Base-by-base conservation (phyloP, 2,888 invertebrate genomes). In the Flexamia atlantica region DNA sequence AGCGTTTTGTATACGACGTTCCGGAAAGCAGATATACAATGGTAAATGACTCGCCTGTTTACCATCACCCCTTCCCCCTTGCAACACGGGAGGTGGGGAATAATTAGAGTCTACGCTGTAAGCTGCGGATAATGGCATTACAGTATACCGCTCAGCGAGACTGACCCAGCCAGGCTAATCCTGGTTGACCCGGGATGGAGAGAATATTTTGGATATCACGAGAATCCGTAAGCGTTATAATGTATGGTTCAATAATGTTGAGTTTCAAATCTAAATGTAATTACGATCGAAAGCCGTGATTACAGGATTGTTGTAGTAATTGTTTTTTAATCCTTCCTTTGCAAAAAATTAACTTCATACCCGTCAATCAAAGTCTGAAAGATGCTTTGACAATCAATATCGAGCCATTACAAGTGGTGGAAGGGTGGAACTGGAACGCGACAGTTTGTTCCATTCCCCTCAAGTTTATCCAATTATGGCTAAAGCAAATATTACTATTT, bases 401-500 rank as follows among this genome's bases (percentile, higher is more conserved):
- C 12, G 46, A 46, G 12, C 46, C 12, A 50, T 28, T 70, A 32
- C 68, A 30, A 68, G 68, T 68, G 30, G 3, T 32, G 12, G 46
- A 25, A 17, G 46, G 28, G 30, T 68, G 70, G 70, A 28, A 23
- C 14, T 68, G 28, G 9, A 3, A 23, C 23, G 20, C 2, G 28
- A 30, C 28, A 23, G 57, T 23, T 57, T 30, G 64, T 17, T 68
- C 32, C 72, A 28, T 10, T 40, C 36, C 72, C 72, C 72, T 25
- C 81, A 32, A 32, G 50, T 28, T 82, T 82, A 82, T 82, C 68
- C 82, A 46, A 64, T 82, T 82, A 68, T 82, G 68, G 46, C 82
- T 36, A 82, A 82, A 64, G 60, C 68, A 68, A 82, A 82, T 82
- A 82, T 82, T 82, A 46, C 36, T 68, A 40, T 82, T 82, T 82